Conservation (phyloP, 2,797 vertebrate genomes). For the Sebastiscus albofasciatus region DNA sequence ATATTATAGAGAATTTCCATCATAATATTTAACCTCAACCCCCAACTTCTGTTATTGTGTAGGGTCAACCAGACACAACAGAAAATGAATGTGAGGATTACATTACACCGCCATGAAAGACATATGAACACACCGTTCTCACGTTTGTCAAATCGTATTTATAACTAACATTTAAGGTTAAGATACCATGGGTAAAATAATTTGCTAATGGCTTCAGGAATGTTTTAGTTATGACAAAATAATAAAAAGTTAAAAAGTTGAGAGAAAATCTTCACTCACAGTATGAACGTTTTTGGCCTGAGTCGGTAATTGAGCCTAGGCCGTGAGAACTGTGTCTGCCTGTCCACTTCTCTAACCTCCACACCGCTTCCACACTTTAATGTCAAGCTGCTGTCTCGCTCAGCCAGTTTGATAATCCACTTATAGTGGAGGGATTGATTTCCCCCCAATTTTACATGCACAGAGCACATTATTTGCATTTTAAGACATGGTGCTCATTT, state of each 20-base stretch:
- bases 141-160: not conserved
- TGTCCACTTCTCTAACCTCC: not conserved
- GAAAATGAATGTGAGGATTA: not conserved
- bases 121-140: not conserved
- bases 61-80: not conserved
- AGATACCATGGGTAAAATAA: not conserved
- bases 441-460: not conserved
- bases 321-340: not conserved
- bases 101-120: not conserved
- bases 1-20: not conserved
- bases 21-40: not conserved
- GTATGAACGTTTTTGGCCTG: not conserved
- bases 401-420: not conserved
- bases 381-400: not conserved
- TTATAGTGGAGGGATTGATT: not conserved
- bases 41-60: not conserved
- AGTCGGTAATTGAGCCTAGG: not conserved
- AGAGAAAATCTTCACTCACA: not conserved
- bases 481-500: not conserved
- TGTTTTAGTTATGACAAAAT: not conserved
- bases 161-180: not conserved
- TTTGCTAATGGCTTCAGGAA: not conserved
- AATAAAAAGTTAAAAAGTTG: not conserved
- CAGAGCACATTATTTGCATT: not conserved
- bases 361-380: not conserved